phyloP scores from a whole-genome alignment of 2,797 vertebrate genomes.

The Myotis findleyi region DNA sequence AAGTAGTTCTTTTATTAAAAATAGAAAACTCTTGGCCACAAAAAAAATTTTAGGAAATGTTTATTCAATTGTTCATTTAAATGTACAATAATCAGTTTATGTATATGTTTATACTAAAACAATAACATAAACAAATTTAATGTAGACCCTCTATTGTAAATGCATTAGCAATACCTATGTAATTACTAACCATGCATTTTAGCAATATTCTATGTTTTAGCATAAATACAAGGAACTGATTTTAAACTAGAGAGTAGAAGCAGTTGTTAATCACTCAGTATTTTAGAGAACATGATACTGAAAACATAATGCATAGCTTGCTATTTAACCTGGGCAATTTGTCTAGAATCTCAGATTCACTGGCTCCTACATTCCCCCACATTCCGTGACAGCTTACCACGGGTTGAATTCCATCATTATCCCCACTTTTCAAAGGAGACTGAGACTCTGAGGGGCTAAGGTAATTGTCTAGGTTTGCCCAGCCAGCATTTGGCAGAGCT shows the following conservation, averaged over 20 bases:
- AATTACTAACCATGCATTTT: neutral
- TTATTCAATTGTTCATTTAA: conserved; percentile 59
- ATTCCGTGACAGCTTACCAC: neutral
- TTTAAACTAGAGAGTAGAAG: conserved; percentile 12
- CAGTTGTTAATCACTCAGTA: neutral
- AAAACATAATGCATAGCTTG: neutral
- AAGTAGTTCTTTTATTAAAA: conserved; percentile 79
- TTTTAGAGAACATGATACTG: neutral
- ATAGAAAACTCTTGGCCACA: conserved; percentile 61
- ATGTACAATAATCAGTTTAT: conserved; percentile 43
- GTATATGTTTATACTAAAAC: conserved; percentile 13
- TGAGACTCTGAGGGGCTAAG: neutral
- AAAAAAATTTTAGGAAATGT: conserved; percentile 54
- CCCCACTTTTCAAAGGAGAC: neutral
- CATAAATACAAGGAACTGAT: conserved; percentile 48
- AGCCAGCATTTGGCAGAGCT: too few species aligned
- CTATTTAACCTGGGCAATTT: neutral
- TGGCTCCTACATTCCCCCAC: neutral
- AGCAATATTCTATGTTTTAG: conserved; percentile 32
- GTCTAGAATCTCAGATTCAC: neutral
- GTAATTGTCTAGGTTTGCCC: neutral
- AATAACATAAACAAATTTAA: neutral
- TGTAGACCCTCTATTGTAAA: neutral
- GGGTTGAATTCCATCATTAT: neutral
- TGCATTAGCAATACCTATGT: neutral